Evolutionary conservation across 1,140 invertebrate species (phyloP), one percentile per base, ranked within the genome.

Genomic region (Melipona quadrifasciata): DNA sequence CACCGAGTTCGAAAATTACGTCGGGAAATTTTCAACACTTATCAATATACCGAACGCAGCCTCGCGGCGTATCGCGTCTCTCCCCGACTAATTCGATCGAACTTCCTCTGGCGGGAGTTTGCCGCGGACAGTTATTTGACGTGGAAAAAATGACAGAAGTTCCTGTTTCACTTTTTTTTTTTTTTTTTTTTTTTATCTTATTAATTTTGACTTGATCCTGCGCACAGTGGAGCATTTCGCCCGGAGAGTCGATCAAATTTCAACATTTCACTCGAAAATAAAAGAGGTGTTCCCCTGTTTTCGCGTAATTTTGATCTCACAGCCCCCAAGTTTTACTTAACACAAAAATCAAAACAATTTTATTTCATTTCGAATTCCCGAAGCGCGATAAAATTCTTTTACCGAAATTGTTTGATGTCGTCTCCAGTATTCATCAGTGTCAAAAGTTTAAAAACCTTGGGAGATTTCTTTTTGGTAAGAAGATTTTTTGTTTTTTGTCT

Each of bases 111-210:
- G 8, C 16, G 16, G 16, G 1, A 58, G 27, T 67, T 82, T 39
- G 31, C 39, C 31, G 27, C 19, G 14, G 71, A 82, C 80, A 67
- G 27, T 74, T 75, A 82, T 75, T 82, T 51, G 72, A 82, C 80
- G 21, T 53, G 70, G 80, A 39, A 82, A 75, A 82, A 82, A 82
- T 75, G 55, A 24, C 24, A 34, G 34, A 74, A 65, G 27, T 75
- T 65, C 14, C 34, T 17, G 27, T 19, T 67, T 65, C 71, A 34
- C 74, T 65, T 81, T 73, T 81, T 58, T 8, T 47, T 47, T 47
- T 47, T 47, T 39, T 39, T 39, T 39, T 39, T 39, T 39, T 39
- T 39, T 39, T 39, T 39, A n/a, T n/a, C n/a, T n/a, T n/a, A n/a
- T n/a, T n/a, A n/a, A n/a, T 39, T 39, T 47, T 47, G 39, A 47